Conservation (phyloP, 1,140 invertebrate species). For the Caenorhabditis briggsae region DNA sequence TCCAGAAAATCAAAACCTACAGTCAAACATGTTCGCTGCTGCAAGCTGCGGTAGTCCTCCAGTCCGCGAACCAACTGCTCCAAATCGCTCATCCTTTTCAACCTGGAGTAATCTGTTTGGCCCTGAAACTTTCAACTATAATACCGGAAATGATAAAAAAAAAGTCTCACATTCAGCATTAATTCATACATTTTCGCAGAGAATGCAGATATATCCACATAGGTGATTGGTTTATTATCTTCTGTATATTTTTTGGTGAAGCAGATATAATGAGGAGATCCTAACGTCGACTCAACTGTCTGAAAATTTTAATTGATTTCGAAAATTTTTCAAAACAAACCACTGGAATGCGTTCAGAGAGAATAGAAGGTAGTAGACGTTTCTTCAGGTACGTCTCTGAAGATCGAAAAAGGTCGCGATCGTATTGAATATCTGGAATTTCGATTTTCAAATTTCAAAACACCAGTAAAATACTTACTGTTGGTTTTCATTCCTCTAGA, state of each 20-base stretch:
- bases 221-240: not conserved
- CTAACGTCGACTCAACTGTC: not conserved
- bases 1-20: not conserved
- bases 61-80: not conserved
- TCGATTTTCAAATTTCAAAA: not conserved
- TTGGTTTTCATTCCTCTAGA: not conserved
- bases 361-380: no score
- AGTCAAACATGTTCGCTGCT: not conserved
- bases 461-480: not conserved
- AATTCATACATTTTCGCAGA: not conserved
- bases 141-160: not conserved
- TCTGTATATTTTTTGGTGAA: not conserved
- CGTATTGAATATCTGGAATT: conserved; percentile 9
- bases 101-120: not conserved
- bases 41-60: not conserved
- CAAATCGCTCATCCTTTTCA: not conserved
- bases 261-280: not conserved
- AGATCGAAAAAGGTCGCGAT: not conserved
- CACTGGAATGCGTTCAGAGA: no score
- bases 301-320: not conserved
- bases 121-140: no score
- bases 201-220: not conserved
- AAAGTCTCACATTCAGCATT: not conserved
- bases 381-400: no score
- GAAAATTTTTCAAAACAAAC: no score